Conservation (phyloP, 1,140 invertebrate genomes). For the Hormaphis cornu region DNA sequence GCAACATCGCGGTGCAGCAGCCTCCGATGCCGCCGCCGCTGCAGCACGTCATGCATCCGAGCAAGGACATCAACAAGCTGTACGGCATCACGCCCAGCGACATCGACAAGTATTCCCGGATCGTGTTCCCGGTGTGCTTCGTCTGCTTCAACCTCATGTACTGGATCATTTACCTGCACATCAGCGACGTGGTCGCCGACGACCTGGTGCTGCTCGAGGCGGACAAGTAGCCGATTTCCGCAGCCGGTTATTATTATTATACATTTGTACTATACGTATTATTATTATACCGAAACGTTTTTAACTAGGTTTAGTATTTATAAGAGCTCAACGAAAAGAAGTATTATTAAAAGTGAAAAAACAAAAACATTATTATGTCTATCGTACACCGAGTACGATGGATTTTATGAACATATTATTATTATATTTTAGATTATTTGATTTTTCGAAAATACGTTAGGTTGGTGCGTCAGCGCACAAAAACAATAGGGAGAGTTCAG, state of each 20-base stretch:
- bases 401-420: no score
- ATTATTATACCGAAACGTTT: not conserved
- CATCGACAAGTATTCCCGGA: conserved; percentile 93
- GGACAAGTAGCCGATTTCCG: conserved; percentile 58
- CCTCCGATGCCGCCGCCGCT: conserved; percentile 55
- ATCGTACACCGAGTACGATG: no score
- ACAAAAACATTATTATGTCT: no score
- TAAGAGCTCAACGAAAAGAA: conserved; percentile 22
- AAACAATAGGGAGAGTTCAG: no score
- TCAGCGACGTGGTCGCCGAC: conserved; percentile 86
- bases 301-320: conserved; percentile 28
- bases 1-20: no score
- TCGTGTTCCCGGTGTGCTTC: conserved; percentile 93
- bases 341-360: no score
- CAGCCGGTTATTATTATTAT: no score
- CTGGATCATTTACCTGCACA: conserved; percentile 94
- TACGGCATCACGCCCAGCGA: conserved; percentile 81
- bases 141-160: conserved; percentile 97
- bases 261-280: no score
- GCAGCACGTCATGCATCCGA: conserved; percentile 62
- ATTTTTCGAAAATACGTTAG: no score
- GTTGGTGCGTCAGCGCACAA: no score
- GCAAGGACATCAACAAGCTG: conserved; percentile 55
- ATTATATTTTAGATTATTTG: no score
- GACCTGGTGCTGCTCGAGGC: conserved; percentile 78